These are phyloP conservation scores for Drosophila lacteicornis DNA, from an alignment of 1,140 invertebrate species.

Conservation along the genomic window DNA sequence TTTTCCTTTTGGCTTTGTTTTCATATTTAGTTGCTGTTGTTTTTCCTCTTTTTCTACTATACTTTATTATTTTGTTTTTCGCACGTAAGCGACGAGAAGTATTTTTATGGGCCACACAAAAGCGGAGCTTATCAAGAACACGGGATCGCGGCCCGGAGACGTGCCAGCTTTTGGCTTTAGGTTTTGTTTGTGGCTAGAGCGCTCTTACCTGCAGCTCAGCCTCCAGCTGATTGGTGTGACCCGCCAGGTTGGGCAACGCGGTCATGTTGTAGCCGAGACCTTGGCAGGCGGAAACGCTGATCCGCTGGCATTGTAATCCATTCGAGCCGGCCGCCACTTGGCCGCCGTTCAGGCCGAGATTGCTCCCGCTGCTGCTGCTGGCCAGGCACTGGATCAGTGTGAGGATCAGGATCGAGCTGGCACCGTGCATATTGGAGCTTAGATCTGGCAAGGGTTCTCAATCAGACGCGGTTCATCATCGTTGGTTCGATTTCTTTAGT, in stretches of 20 bases:
- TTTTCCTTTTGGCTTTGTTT: not conserved
- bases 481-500: not conserved
- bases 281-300: constrained; percentile 92
- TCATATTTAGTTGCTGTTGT: constrained; percentile 9
- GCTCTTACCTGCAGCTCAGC: constrained; percentile 88
- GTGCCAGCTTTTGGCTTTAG: constrained; percentile 17
- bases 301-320: constrained; percentile 90
- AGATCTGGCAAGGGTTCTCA: not conserved
- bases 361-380: not conserved
- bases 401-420: constrained; percentile 6
- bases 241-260: constrained; percentile 93
- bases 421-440: constrained; percentile 6
- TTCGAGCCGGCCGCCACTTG: constrained; percentile 37
- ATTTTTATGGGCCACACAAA: constrained; percentile 71
- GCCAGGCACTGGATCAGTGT: not conserved
- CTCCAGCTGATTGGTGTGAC: constrained; percentile 90
- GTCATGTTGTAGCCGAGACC: constrained; percentile 95
- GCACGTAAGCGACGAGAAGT: constrained; percentile 67
- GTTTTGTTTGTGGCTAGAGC: not conserved
- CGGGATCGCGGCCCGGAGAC: constrained; percentile 4
- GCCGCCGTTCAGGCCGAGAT: constrained; percentile 15
- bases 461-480: constrained; percentile 10
- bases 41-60: not conserved
- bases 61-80: constrained; percentile 32
- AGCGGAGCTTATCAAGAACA: constrained; percentile 52